Evolutionary conservation across 2,888 invertebrate genomes (phyloP).

Genomic region (Nipponacmea schrenckii): DNA sequence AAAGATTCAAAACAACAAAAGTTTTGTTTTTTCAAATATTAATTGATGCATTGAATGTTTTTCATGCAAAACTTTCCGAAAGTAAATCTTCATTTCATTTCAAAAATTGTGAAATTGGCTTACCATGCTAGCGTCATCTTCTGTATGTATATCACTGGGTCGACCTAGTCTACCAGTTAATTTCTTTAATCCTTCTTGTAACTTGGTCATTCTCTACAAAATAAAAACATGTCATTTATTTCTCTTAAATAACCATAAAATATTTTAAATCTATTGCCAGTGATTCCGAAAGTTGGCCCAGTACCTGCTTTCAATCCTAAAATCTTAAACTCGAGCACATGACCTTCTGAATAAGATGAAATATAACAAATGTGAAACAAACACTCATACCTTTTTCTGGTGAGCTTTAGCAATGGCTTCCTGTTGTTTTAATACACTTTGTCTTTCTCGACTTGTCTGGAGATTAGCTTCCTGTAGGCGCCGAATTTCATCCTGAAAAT

Average conservation of each 20-base stretch:
- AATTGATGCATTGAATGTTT: too few relatives aligned
- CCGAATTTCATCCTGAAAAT: constrained; percentile 74
- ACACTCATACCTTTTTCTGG: constrained; percentile 32
- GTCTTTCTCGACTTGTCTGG: constrained; percentile 59
- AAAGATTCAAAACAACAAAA: too few relatives aligned
- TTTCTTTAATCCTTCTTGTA: constrained; percentile 13
- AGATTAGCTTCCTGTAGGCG: constrained; percentile 66
- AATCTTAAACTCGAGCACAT: too few relatives aligned
- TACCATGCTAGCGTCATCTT: constrained; percentile 57
- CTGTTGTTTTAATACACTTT: constrained; percentile 61
- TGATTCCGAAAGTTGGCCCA: too few relatives aligned
- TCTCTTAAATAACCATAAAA: background rate
- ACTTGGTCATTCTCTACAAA: constrained; percentile 29
- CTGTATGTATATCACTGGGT: constrained; percentile 55
- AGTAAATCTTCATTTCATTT: too few relatives aligned
- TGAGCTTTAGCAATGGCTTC: constrained; percentile 52
- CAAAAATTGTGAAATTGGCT: constrained; percentile 17
- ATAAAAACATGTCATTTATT: background rate
- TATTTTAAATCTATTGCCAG: too few relatives aligned
- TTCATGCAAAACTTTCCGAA: too few relatives aligned
- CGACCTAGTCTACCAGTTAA: constrained; percentile 40
- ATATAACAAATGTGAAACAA: too few relatives aligned
- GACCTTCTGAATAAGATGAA: too few relatives aligned
- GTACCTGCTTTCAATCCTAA: too few relatives aligned
- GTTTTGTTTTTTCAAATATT: too few relatives aligned